Evolutionary conservation across 1,140 invertebrate genomes (phyloP).

Genomic region (Zaprionus davidi): DNA sequence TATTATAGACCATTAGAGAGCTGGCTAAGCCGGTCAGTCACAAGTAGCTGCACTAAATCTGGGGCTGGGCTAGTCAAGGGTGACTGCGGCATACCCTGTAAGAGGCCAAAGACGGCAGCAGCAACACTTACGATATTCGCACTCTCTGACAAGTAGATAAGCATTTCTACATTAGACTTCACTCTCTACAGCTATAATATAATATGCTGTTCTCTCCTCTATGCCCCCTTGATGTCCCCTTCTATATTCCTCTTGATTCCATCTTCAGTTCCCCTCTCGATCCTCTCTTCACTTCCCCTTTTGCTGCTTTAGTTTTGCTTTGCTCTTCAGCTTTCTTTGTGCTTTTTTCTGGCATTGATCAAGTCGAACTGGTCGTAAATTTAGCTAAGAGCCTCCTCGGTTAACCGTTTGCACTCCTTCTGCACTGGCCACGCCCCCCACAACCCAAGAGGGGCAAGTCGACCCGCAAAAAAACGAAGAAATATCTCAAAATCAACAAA

Average conservation of each 20-base stretch:
- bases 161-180: background rate
- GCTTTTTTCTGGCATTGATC: slow-evolving; percentile 30
- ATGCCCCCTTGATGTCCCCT: too few species aligned
- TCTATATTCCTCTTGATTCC: too few species aligned
- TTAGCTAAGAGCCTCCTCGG: slow-evolving; percentile 11
- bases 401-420: slow-evolving; percentile 3
- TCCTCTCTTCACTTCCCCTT: background rate
- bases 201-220: too few species aligned
- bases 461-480: slow-evolving; percentile 1
- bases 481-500: slow-evolving; percentile 46
- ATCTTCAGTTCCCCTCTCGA: background rate
- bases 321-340: too few species aligned
- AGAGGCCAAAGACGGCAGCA: background rate
- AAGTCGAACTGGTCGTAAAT: slow-evolving; percentile 33
- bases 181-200: background rate
- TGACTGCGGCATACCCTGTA: background rate
- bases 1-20: slow-evolving; percentile 30
- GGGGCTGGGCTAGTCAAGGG: background rate
- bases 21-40: slow-evolving; percentile 3
- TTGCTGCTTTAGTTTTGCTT: background rate
- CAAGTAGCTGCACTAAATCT: slow-evolving; percentile 12
- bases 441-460: too few species aligned
- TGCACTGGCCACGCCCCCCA: slow-evolving; percentile 30
- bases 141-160: background rate
- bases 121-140: background rate